Conservation (phyloP, 2,113 vertebrate genomes). For the Cathartes aura region DNA sequence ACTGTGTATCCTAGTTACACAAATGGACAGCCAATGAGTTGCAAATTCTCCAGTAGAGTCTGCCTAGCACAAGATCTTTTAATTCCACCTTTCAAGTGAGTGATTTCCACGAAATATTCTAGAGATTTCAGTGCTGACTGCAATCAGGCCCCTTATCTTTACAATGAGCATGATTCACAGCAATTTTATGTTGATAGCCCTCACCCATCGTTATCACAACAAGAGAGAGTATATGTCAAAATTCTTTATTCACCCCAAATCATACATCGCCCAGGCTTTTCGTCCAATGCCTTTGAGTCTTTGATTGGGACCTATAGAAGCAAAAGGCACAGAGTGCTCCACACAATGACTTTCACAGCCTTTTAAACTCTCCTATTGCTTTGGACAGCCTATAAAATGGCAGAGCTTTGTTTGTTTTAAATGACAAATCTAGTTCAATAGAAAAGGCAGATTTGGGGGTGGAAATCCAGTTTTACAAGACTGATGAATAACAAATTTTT, state of each 20-base stretch:
- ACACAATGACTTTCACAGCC: neutral
- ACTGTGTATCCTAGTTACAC: neutral
- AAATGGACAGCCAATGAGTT: neutral
- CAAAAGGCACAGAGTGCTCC: neutral
- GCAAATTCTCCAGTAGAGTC: neutral
- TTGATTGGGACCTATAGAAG: neutral
- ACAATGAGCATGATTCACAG: neutral
- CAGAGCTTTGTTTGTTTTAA: neutral
- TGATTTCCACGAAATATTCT: neutral
- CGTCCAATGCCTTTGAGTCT: neutral
- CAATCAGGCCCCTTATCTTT: neutral
- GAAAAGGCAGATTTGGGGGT: neutral
- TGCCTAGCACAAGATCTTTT: neutral
- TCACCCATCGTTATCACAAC: neutral
- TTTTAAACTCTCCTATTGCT: neutral
- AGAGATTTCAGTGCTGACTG: neutral
- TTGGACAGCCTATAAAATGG: neutral
- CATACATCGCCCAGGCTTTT: neutral
- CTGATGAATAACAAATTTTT: neutral
- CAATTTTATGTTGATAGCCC: neutral
- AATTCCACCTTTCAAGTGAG: neutral
- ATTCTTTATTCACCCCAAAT: neutral
- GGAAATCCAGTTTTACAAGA: neutral
- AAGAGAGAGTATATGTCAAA: neutral
- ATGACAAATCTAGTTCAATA: neutral